Percentiles rank a stretch among this genome's conserved stretches.
phyloP scores from a whole-genome alignment of 1,140 invertebrate genomes.

The Sogatella furcifera region DNA sequence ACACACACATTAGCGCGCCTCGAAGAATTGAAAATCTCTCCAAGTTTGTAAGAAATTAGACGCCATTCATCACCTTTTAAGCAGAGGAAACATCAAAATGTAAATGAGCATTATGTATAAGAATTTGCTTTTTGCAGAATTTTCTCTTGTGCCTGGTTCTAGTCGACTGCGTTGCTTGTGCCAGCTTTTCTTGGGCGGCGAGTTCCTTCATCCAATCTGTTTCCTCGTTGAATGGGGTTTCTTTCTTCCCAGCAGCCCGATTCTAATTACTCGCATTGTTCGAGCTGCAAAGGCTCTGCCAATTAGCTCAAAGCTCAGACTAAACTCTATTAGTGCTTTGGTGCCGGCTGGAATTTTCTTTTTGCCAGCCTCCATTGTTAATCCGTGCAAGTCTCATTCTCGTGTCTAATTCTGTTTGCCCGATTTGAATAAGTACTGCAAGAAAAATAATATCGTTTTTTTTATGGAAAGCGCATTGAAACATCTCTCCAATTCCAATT shows the following conservation, averaged over 20 bases:
- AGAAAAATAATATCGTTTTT: too few species aligned
- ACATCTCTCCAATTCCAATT: too few species aligned
- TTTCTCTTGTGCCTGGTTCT: neutral
- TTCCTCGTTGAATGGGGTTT: too few species aligned
- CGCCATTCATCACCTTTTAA: conserved; percentile 1
- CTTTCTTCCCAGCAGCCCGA: neutral
- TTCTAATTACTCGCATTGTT: neutral
- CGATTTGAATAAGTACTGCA: too few species aligned
- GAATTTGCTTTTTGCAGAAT: neutral
- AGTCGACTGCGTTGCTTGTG: neutral
- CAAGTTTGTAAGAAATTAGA: conserved; percentile 1
- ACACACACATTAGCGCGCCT: neutral
- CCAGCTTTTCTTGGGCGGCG: neutral
- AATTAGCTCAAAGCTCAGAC: neutral
- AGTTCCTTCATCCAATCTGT: too few species aligned
- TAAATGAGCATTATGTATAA: conserved; percentile 3
- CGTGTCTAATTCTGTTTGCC: too few species aligned
- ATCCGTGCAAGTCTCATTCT: too few species aligned
- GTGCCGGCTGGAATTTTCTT: too few species aligned
- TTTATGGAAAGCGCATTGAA: too few species aligned
- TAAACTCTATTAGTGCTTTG: too few species aligned
- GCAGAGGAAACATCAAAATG: conserved; percentile 1
- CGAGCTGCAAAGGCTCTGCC: neutral
- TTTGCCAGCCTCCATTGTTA: too few species aligned
- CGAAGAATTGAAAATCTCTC: neutral